A percentile compares a stretch with the other conserved stretches of the same genome.
Conservation (phyloP, 2,113 vertebrate species). For the Saccopteryx bilineata region DNA sequence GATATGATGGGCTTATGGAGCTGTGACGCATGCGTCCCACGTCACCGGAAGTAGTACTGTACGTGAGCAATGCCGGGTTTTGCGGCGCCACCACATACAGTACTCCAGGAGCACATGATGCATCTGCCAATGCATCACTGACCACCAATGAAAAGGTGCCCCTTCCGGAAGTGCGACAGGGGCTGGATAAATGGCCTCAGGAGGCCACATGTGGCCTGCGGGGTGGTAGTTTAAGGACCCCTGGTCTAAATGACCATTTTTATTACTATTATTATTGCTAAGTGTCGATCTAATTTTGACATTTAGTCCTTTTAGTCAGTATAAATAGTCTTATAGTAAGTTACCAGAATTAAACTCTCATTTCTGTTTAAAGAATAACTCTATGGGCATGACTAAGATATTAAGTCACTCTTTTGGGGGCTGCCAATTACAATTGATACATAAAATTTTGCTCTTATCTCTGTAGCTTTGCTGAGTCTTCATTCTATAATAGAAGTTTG, state of each 20-base stretch:
- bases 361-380: constrained; percentile 47
- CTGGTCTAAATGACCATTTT: background rate
- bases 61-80: too few species aligned
- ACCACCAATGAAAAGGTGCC: too few species aligned
- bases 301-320: constrained; percentile 2
- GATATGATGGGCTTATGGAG: too few species aligned
- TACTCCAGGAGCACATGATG: too few species aligned
- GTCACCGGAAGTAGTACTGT: too few species aligned
- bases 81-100: too few species aligned
- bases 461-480: background rate
- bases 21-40: too few species aligned
- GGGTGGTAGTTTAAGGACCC: too few species aligned
- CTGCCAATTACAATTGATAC: background rate
- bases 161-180: too few species aligned
- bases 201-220: too few species aligned
- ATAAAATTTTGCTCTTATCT: background rate
- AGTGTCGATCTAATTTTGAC: background rate
- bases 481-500: background rate
- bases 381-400: constrained; percentile 20
- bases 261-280: background rate
- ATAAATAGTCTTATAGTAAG: constrained; percentile 53
- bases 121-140: too few species aligned
- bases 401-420: background rate
- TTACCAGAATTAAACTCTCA: constrained; percentile 27
- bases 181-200: too few species aligned